A percentile compares a stretch with the other conserved stretches of the same genome.
Conservation (phyloP, 92 coral and sea anemone species). For the Diadumene lineata region DNA sequence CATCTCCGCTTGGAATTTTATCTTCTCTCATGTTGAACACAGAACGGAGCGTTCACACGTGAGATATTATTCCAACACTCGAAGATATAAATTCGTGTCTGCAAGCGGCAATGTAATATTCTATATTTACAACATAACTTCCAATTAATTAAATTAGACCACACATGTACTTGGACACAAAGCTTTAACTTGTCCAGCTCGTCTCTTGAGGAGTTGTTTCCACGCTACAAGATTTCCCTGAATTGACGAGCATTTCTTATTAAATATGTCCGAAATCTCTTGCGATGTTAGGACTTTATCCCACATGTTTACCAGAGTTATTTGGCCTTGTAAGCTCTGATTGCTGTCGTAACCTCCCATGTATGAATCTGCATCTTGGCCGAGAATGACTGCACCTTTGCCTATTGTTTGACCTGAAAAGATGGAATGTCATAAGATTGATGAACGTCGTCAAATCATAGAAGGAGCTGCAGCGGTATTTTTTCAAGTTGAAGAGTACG, state of each 20-base stretch:
- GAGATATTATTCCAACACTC: no score
- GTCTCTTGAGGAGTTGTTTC: not conserved
- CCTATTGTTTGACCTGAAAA: not conserved
- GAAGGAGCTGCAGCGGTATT: no score
- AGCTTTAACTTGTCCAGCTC: not conserved
- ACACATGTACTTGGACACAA: not conserved
- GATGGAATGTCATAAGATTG: not conserved
- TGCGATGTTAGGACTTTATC: not conserved
- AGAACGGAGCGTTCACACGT: no score
- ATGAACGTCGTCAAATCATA: no score
- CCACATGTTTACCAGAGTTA: slow-evolving; percentile 2
- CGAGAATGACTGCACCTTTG: not conserved
- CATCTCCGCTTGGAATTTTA: no score
- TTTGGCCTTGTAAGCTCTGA: not conserved
- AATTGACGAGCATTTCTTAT: not conserved
- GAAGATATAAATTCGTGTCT: no score
- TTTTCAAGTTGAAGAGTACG: no score
- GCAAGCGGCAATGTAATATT: no score
- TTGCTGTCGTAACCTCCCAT: not conserved
- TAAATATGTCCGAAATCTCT: not conserved
- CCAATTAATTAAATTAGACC: no score
- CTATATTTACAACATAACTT: no score
- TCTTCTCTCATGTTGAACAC: no score
- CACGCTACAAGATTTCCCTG: not conserved
- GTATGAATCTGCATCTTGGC: not conserved